These are phyloP conservation scores for Rhorus exstirpatorius DNA, from an alignment of 2,888 invertebrate species.

Conservation along the genomic window DNA sequence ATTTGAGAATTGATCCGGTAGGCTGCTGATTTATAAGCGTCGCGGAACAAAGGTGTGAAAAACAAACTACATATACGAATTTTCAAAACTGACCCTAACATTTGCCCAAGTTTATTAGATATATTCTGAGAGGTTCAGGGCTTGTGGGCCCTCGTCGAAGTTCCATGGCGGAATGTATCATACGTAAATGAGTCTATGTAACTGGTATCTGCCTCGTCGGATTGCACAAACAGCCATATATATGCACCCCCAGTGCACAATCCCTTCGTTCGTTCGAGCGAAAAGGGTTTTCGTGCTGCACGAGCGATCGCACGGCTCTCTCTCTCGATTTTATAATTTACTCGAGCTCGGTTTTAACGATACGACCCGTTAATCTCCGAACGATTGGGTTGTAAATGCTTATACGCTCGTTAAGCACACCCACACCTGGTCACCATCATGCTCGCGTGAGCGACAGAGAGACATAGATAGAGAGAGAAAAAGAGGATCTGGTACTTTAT, in stretches of 20 bases:
- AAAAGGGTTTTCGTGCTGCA: conserved; percentile 37
- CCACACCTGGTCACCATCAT: conserved; percentile 57
- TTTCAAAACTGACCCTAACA: too few relatives aligned
- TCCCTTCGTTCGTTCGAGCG: conserved; percentile 39
- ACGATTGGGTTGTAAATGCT: conserved; percentile 78
- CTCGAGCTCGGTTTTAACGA: conserved; percentile 73
- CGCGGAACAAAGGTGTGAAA: too few relatives aligned
- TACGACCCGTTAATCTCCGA: conserved; percentile 77
- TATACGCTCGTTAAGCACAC: conserved; percentile 77
- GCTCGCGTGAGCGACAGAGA: conserved; percentile 42
- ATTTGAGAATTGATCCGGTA: too few relatives aligned
- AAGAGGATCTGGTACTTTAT: conserved; percentile 52
- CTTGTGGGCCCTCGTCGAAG: too few relatives aligned
- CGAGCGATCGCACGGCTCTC: conserved; percentile 43
- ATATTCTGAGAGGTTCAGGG: too few relatives aligned
- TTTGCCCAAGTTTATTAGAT: too few relatives aligned
- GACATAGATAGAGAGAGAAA: conserved; percentile 5
- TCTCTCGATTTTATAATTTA: conserved; percentile 78
- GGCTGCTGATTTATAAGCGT: too few relatives aligned
- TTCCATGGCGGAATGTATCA: too few relatives aligned
- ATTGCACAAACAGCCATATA: neutral
- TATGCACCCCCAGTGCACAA: conserved; percentile 11
- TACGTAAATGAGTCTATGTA: too few relatives aligned
- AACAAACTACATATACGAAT: too few relatives aligned
- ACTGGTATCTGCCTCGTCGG: neutral